Percentiles rank a stretch among this genome's conserved stretches.
Conservation (phyloP, 2,113 vertebrate species). For the Coptodon bakossiorum region DNA sequence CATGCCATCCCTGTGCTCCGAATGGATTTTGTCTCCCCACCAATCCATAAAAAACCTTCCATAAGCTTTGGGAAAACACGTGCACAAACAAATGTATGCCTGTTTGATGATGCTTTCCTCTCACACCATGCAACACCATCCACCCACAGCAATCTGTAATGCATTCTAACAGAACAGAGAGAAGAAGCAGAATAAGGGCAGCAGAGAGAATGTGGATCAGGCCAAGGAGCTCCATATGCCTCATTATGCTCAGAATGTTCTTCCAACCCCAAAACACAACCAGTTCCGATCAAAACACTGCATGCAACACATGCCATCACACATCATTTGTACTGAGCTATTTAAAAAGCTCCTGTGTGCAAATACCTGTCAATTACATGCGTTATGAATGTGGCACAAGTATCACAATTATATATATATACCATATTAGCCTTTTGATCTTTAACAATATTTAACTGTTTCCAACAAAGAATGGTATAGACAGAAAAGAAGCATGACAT, state of each 20-base stretch:
- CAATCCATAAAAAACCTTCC: neutral
- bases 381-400: neutral
- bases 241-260: neutral
- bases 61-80: neutral
- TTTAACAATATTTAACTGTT: neutral
- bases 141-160: constrained; percentile 57
- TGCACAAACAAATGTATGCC: neutral
- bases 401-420: neutral
- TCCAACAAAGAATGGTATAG: neutral
- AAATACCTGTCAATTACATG: neutral
- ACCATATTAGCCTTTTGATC: neutral
- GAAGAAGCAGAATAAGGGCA: neutral
- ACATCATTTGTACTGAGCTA: neutral
- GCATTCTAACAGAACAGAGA: neutral
- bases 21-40: neutral
- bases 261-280: neutral
- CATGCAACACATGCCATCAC: neutral
- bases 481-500: neutral
- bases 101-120: constrained; percentile 32
- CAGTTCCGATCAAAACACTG: neutral
- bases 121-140: constrained; percentile 38
- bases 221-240: neutral
- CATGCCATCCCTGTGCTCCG: neutral
- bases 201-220: neutral
- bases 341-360: neutral